Conservation (phyloP, 2,888 invertebrate genomes). For the Melanostoma mellinum region DNA sequence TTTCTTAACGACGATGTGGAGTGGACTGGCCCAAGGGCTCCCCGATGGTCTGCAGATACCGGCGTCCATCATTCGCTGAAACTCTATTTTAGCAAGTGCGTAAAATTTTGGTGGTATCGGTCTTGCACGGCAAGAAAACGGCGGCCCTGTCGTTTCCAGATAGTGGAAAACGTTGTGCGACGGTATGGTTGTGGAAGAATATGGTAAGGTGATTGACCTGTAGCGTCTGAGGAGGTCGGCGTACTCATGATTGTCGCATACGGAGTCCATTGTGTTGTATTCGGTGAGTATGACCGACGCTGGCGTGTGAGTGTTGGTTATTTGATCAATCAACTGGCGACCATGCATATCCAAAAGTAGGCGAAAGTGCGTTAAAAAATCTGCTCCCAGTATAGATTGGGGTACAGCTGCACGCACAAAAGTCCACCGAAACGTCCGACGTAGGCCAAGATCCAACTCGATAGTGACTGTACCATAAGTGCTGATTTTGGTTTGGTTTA, state of each 20-base stretch:
- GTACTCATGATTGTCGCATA: neutral
- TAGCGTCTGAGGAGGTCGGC: slow-evolving; percentile 1
- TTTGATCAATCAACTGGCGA: slow-evolving; percentile 24
- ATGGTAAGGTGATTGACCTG: slow-evolving; percentile 10
- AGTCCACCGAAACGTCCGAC: slow-evolving; percentile 1
- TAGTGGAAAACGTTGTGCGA: slow-evolving; percentile 8
- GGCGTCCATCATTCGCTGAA: slow-evolving; percentile 5
- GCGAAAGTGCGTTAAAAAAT: too few species aligned
- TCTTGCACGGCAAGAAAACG: slow-evolving; percentile 19
- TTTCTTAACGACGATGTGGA: too few species aligned
- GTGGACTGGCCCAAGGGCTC: slow-evolving; percentile 79
- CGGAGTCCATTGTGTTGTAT: neutral
- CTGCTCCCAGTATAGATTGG: too few species aligned
- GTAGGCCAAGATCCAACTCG: slow-evolving; percentile 9
- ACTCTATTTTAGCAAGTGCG: slow-evolving; percentile 1
- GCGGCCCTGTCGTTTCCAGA: slow-evolving; percentile 12
- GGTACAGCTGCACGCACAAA: slow-evolving; percentile 7
- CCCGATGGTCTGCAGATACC: slow-evolving; percentile 79
- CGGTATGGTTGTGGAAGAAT: neutral
- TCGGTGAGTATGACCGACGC: neutral
- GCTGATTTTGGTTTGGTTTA: too few species aligned
- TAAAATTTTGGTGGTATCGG: slow-evolving; percentile 23
- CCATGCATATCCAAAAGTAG: slow-evolving; percentile 28
- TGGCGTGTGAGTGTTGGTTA: slow-evolving; percentile 10
- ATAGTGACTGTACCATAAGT: too few species aligned